Evolutionary conservation across 2,113 vertebrate genomes (phyloP).

Genomic region (Corapipo altera): DNA sequence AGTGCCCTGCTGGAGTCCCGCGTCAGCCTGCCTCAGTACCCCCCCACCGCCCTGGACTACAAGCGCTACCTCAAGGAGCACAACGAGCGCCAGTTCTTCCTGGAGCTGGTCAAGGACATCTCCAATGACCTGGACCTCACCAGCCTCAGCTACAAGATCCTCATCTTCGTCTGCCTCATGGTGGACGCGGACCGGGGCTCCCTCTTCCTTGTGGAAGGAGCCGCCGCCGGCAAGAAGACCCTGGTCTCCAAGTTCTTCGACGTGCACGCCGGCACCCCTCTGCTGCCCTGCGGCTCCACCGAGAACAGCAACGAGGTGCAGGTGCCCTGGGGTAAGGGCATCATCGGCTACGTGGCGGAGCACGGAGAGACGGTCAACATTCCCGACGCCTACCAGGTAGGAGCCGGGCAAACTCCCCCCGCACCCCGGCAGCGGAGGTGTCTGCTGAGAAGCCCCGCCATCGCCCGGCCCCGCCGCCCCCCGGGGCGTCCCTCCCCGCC

Average conservation of each 20-base stretch:
- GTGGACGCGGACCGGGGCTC: constrained; percentile 96
- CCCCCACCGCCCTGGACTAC: constrained; percentile 93
- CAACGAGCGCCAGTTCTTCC: constrained; percentile 95
- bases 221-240: constrained; percentile 88
- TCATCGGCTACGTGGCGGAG: constrained; percentile 96
- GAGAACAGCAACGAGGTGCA: constrained; percentile 93
- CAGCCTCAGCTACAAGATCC: constrained; percentile 96
- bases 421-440: not conserved
- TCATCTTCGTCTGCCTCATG: constrained; percentile 97
- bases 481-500: not conserved
- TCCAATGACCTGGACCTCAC: constrained; percentile 96
- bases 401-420: not conserved
- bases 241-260: constrained; percentile 98
- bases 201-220: constrained; percentile 91
- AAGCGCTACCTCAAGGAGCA: constrained; percentile 95
- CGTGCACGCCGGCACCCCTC: constrained; percentile 91
- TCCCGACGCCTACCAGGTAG: constrained; percentile 97
- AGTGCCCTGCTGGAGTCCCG: constrained; percentile 96
- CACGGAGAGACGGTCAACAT: constrained; percentile 97
- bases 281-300: constrained; percentile 85
- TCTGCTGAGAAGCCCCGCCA: not conserved
- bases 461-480: not conserved
- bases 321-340: constrained; percentile 98
- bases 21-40: constrained; percentile 95
- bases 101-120: constrained; percentile 98